Conservation (phyloP, 1,140 invertebrate genomes). For the Sycophila sp. region DNA sequence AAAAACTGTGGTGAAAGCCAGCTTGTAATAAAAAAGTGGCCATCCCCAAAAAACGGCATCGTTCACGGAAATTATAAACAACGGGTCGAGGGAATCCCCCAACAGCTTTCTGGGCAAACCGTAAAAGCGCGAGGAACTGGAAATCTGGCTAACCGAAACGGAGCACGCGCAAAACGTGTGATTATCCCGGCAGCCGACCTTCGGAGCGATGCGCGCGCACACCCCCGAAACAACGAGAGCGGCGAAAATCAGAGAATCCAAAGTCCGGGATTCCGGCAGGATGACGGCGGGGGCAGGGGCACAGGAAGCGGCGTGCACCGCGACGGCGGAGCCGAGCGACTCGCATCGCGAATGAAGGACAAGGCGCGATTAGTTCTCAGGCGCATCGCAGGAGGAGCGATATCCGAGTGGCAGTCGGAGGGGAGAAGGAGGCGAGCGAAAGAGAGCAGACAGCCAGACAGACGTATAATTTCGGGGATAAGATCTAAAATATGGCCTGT, state of each 20-base stretch:
- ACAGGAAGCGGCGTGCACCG: slow-evolving; percentile 36
- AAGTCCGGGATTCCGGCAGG: not conserved
- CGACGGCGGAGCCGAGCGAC: slow-evolving; percentile 45
- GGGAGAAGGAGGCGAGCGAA: slow-evolving; percentile 3
- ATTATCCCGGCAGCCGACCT: not conserved
- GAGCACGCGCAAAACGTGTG: slow-evolving; percentile 21
- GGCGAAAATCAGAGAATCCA: not conserved
- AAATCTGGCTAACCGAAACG: slow-evolving; percentile 41
- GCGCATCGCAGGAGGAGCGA: slow-evolving; percentile 44
- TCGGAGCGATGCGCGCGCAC: not conserved
- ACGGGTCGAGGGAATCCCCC: no score
- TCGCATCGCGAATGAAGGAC: slow-evolving; percentile 40
- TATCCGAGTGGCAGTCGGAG: slow-evolving; percentile 39
- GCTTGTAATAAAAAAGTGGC: no score
- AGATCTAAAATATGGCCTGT: slow-evolving; percentile 57
- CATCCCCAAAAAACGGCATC: no score
- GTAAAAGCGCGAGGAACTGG: not conserved
- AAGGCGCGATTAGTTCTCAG: slow-evolving; percentile 34
- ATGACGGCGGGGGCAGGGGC: not conserved
- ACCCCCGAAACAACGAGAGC: slow-evolving; percentile 7
- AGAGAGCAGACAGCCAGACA: slow-evolving; percentile 52
- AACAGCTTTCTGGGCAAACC: no score
- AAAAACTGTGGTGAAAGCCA: no score
- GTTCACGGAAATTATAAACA: no score
- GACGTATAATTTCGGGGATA: slow-evolving; percentile 61